Evolutionary conservation across 2,797 vertebrate species (phyloP).

Genomic region (Melanotaenia trifasciata): DNA sequence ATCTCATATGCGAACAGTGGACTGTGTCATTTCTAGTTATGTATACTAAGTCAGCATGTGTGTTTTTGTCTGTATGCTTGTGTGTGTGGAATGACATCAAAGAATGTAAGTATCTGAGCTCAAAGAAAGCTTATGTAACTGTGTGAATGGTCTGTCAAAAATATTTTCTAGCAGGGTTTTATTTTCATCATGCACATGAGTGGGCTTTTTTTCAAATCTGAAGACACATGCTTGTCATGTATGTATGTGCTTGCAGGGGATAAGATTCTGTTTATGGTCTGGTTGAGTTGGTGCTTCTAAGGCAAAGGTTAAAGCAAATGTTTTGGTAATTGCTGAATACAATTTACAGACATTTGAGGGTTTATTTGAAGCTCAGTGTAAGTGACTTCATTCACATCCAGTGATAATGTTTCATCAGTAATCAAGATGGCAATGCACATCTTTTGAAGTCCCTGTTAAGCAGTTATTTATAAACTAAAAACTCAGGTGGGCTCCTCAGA

Average conservation of each 20-base stretch:
- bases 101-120: constrained; percentile 11
- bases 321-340: constrained; percentile 13
- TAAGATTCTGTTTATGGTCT: constrained; percentile 23
- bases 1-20: constrained; percentile 22
- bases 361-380: constrained; percentile 30
- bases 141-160: constrained; percentile 4
- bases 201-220: constrained; percentile 3
- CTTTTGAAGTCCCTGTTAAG: too few species aligned
- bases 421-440: too few species aligned
- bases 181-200: constrained; percentile 9
- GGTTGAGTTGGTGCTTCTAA: constrained; percentile 20
- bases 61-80: constrained; percentile 4
- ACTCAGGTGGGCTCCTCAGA: too few species aligned
- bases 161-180: neutral
- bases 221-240: constrained; percentile 6
- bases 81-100: constrained; percentile 30
- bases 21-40: constrained; percentile 23
- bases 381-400: constrained; percentile 2
- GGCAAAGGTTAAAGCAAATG: constrained; percentile 27
- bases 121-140: constrained; percentile 23
- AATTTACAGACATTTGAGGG: neutral
- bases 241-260: constrained; percentile 10
- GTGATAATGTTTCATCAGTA: constrained; percentile 5
- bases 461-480: too few species aligned
- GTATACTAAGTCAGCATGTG: constrained; percentile 4